A percentile compares a stretch with the other conserved stretches of the same genome.
Evolutionary conservation across 2,888 invertebrate genomes (phyloP).

Genomic region (Platerodrilus igneus): DNA sequence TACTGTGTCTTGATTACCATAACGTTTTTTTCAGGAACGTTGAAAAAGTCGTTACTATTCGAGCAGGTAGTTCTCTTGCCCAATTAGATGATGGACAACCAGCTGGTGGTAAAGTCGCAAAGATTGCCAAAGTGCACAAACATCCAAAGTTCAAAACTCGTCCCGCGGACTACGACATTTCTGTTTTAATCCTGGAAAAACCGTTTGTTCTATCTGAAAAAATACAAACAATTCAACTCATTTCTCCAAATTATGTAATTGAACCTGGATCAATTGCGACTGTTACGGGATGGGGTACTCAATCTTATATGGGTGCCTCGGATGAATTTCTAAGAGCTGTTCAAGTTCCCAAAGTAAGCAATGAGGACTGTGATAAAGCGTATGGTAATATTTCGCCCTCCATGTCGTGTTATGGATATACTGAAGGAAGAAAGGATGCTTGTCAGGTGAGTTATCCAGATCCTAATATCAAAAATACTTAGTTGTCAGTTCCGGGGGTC

Average conservation of each 20-base stretch:
- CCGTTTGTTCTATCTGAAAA: neutral
- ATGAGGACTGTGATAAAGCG: neutral
- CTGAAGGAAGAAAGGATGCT: conserved; percentile 6
- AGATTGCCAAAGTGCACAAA: neutral
- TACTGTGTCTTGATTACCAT: too few species aligned
- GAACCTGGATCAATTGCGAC: neutral
- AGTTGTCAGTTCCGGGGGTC: too few species aligned
- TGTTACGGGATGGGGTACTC: conserved; percentile 7
- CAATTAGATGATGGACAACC: too few species aligned
- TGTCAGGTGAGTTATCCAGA: conserved; percentile 11
- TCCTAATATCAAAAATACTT: too few species aligned
- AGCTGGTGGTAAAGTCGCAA: neutral
- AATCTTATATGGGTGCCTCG: neutral
- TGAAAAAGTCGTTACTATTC: too few species aligned
- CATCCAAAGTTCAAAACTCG: neutral
- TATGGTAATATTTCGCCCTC: neutral
- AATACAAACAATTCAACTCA: neutral
- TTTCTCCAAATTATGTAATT: neutral
- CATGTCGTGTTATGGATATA: conserved; percentile 10
- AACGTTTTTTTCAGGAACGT: too few species aligned
- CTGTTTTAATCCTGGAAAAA: conserved; percentile 1
- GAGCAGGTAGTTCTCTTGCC: conserved; percentile 5
- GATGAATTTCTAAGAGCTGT: neutral
- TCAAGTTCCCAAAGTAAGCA: neutral
- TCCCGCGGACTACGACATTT: conserved; percentile 5